Conservation (phyloP, 2,888 invertebrate species). For the Tipula unca region DNA sequence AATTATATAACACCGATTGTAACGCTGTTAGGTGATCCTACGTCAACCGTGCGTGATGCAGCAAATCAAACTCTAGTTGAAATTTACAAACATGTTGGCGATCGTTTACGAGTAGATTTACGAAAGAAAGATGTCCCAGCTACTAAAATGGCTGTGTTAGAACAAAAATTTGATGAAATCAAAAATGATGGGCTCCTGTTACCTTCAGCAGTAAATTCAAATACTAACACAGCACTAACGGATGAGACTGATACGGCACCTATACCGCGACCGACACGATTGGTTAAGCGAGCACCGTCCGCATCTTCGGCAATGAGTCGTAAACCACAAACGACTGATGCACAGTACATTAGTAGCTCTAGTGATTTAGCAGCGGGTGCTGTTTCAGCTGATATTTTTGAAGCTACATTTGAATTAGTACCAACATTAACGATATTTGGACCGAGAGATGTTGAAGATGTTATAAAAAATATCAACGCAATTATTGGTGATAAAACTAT, state of each 20-base stretch:
- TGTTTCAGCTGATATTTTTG: slow-evolving; percentile 81
- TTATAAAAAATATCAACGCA: slow-evolving; percentile 63
- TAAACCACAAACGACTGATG: slow-evolving; percentile 33
- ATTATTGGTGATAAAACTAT: slow-evolving; percentile 70
- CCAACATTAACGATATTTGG: slow-evolving; percentile 78
- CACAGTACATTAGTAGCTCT: slow-evolving; percentile 21
- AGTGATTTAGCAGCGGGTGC: slow-evolving; percentile 61
- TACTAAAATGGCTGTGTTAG: slow-evolving; percentile 59
- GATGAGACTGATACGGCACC: slow-evolving; percentile 46
- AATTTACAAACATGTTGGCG: slow-evolving; percentile 86
- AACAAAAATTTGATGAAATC: slow-evolving; percentile 81
- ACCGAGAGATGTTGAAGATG: slow-evolving; percentile 72
- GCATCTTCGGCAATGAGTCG: slow-evolving; percentile 34
- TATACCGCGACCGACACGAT: slow-evolving; percentile 40
- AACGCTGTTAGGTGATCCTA: slow-evolving; percentile 78
- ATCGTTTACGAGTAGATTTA: slow-evolving; percentile 72
- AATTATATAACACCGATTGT: slow-evolving; percentile 76
- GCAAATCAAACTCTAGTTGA: slow-evolving; percentile 79
- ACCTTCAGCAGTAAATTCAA: slow-evolving; percentile 52
- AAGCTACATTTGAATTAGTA: slow-evolving; percentile 74
- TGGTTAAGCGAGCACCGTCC: slow-evolving; percentile 43
- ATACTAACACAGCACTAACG: slow-evolving; percentile 26
- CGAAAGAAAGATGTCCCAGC: slow-evolving; percentile 69
- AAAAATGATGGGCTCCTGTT: slow-evolving; percentile 68
- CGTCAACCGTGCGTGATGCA: slow-evolving; percentile 76